Conservation (phyloP, 2,113 vertebrate species). For the Leuciscus idus region DNA sequence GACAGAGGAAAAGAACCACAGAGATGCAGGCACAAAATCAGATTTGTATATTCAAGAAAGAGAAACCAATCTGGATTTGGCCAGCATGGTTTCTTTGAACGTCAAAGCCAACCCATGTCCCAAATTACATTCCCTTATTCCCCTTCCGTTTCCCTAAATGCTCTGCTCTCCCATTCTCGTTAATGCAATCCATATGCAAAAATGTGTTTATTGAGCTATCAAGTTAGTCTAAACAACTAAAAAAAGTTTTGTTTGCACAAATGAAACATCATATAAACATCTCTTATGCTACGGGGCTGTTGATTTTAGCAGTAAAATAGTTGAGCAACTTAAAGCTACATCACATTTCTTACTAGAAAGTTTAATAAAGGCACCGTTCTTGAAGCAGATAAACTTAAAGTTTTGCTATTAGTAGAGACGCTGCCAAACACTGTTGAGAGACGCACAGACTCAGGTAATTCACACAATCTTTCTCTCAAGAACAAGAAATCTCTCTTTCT, state of each 20-base stretch:
- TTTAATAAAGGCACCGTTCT: too few relatives aligned
- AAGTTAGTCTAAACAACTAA: constrained; percentile 4
- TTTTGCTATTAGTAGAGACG: too few relatives aligned
- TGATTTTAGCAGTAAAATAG: too few relatives aligned
- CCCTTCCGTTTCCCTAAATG: not conserved
- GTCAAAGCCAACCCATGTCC: constrained; percentile 1
- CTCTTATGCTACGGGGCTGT: too few relatives aligned
- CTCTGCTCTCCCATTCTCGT: not conserved
- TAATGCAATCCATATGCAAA: constrained; percentile 26
- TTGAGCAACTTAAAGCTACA: too few relatives aligned
- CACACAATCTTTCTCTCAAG: too few relatives aligned
- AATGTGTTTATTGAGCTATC: constrained; percentile 19
- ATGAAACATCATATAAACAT: constrained; percentile 2
- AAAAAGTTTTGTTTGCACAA: not conserved
- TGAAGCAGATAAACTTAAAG: too few relatives aligned
- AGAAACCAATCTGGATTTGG: constrained; percentile 18
- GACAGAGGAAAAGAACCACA: not conserved
- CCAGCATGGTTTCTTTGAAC: not conserved
- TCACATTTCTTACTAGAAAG: too few relatives aligned
- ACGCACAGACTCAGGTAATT: too few relatives aligned
- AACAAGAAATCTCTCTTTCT: too few relatives aligned
- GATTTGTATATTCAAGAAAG: not conserved
- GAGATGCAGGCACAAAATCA: not conserved
- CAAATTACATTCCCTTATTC: not conserved
- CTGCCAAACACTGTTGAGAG: too few relatives aligned